Evolutionary conservation across 1,140 invertebrate species (phyloP), one percentile per base, ranked within the genome.

Genomic region (Orius insidiosus): DNA sequence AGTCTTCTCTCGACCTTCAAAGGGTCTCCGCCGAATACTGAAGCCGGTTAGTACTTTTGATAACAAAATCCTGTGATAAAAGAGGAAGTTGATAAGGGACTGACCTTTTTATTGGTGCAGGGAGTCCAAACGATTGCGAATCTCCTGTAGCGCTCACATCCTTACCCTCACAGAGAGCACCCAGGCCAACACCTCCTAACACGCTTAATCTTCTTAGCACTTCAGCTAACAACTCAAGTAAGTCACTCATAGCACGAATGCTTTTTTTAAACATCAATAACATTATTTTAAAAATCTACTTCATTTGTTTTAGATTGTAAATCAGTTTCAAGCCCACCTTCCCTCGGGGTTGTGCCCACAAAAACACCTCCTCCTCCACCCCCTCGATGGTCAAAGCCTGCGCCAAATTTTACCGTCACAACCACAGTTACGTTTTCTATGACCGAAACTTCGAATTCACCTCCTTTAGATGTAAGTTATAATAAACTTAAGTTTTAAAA

Each of bases 391-490:
- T 64, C 63, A 45, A 76, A 68, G 57, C 66, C 69, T 2, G 65
- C 68, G 15, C 63, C 54, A 54, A 80, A 83, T 57, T 82, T 84
- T 57, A 84, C 74, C 2, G 78, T 85, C 2, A 85, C 82, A 5
- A 83, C 81, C 2, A 84, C 80, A 1, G 77, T 85, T 5, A 84
- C 80, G 4, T 84, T 85, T 55, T 81, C 77, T 53, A 75, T 85
- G 48, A 78, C 78, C 55, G 59, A 67, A 24, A 60, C 57, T 19
- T 48, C 50, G 42, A 51, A 53, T 16, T 52, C 55, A n/a, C 46
- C 53, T 5, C 53, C 52, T 2, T 47, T 53, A 0, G 54, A 56
- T 19, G 54, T 55, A 5, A 64, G 59, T 59, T 55, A 14, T 38
- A 14, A 11, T 11, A 46, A 36, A 24, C 7, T 24, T 24, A 24